Evolutionary conservation across 2,113 vertebrate genomes (phyloP).

Genomic region (Elgaria multicarinata): DNA sequence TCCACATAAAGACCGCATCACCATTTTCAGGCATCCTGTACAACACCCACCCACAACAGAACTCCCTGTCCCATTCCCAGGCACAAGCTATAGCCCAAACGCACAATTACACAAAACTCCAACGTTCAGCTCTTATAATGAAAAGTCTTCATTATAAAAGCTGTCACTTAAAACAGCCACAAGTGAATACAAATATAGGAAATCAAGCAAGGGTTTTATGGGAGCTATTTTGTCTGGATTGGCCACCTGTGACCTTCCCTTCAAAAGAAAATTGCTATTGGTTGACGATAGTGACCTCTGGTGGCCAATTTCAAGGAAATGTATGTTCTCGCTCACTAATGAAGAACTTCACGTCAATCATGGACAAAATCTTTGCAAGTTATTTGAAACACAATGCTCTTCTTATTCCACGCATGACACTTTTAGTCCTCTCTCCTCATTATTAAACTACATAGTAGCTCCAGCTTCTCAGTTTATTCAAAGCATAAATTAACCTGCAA

Average conservation of each 20-base stretch:
- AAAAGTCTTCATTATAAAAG: background rate
- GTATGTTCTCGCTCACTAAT: background rate
- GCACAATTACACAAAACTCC: background rate
- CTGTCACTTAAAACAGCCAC: background rate
- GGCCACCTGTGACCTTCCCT: background rate
- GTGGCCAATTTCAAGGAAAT: conserved; percentile 55
- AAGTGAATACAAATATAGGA: background rate
- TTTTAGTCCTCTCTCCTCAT: background rate
- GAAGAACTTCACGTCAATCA: background rate
- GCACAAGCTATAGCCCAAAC: background rate
- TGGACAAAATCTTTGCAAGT: background rate
- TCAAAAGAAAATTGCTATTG: background rate
- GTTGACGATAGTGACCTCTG: conserved; percentile 71
- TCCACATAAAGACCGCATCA: background rate
- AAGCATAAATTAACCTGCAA: background rate
- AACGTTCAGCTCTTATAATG: accelerated
- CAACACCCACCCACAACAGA: background rate
- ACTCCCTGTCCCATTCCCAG: background rate
- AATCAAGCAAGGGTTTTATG: accelerated
- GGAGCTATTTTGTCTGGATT: accelerated
- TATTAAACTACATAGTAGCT: background rate
- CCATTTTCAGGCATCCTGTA: background rate
- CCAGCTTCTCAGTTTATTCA: background rate
- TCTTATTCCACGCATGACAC: background rate
- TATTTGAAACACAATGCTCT: background rate